Percentiles rank a stretch among this genome's conserved stretches.
Evolutionary conservation across 2,113 vertebrate species (phyloP).

Genomic region (Strix aluco): DNA sequence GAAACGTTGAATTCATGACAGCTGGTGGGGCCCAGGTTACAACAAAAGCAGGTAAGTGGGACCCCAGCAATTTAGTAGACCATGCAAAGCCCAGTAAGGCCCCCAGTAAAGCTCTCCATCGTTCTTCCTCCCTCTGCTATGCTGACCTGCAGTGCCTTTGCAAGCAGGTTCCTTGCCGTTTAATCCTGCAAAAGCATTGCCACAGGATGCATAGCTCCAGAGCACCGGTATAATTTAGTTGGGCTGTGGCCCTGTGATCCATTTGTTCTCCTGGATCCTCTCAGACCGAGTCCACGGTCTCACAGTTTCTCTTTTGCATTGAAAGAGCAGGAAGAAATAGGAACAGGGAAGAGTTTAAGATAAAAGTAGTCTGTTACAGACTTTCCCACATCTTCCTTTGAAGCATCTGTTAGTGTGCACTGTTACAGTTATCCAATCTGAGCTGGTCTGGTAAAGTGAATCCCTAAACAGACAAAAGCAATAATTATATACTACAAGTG

Average conservation of each 20-base stretch:
- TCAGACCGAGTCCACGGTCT: background rate
- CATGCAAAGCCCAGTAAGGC: background rate
- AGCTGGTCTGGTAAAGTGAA: background rate
- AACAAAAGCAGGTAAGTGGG: conserved; percentile 82
- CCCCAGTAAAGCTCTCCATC: background rate
- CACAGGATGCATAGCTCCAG: background rate
- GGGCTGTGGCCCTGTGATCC: background rate
- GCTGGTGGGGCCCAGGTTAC: conserved; percentile 90
- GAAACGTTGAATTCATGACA: conserved; percentile 92
- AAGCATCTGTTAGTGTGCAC: background rate
- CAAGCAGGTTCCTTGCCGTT: background rate
- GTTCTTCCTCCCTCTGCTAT: background rate
- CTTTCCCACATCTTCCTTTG: background rate
- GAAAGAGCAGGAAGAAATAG: background rate
- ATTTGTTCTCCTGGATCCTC: background rate
- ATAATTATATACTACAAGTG: background rate
- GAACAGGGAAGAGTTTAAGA: background rate
- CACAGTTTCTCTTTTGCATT: background rate
- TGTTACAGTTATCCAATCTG: background rate
- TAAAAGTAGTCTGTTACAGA: background rate
- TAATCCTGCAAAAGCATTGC: background rate
- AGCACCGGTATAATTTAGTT: background rate
- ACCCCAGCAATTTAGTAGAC: background rate
- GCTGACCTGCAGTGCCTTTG: background rate
- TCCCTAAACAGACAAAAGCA: background rate